These are phyloP conservation scores for Agrochola circellaris DNA, from an alignment of 2,888 invertebrate genomes.

Conservation along the genomic window DNA sequence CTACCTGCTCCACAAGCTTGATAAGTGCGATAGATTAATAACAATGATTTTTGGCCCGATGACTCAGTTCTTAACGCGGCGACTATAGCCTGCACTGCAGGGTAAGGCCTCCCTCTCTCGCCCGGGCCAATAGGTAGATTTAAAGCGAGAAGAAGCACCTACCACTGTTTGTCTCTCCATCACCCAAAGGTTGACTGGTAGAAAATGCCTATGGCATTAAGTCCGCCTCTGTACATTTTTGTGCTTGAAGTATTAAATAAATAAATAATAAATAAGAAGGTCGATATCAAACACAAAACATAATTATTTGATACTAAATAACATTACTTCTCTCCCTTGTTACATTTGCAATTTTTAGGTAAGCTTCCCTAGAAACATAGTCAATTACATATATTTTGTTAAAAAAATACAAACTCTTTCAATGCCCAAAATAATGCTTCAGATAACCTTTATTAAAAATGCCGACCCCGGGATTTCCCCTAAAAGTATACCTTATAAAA, in stretches of 20 bases:
- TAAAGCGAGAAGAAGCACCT: background rate
- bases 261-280: too few relatives aligned
- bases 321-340: background rate
- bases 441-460: slow-evolving; percentile 23
- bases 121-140: background rate
- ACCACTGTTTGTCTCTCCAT: too few relatives aligned
- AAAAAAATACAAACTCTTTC: slow-evolving; percentile 17
- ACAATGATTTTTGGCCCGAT: too few relatives aligned
- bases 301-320: slow-evolving; percentile 4
- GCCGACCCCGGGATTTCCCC: slow-evolving; percentile 9
- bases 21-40: too few relatives aligned
- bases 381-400: slow-evolving; percentile 8
- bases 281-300: background rate
- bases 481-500: background rate
- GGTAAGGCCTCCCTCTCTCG: background rate
- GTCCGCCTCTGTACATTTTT: too few relatives aligned
- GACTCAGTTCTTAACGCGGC: too few relatives aligned
- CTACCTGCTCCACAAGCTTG: too few relatives aligned
- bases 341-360: slow-evolving; percentile 14
- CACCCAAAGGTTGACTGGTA: too few relatives aligned
- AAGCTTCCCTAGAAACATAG: background rate
- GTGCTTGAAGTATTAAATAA: too few relatives aligned
- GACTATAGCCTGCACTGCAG: background rate
- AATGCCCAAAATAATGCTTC: background rate
- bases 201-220: too few relatives aligned